A percentile compares a stretch with the other conserved stretches of the same genome.
phyloP scores from a whole-genome alignment of 1,140 invertebrate species.

The Atopsyche davidsoni region DNA sequence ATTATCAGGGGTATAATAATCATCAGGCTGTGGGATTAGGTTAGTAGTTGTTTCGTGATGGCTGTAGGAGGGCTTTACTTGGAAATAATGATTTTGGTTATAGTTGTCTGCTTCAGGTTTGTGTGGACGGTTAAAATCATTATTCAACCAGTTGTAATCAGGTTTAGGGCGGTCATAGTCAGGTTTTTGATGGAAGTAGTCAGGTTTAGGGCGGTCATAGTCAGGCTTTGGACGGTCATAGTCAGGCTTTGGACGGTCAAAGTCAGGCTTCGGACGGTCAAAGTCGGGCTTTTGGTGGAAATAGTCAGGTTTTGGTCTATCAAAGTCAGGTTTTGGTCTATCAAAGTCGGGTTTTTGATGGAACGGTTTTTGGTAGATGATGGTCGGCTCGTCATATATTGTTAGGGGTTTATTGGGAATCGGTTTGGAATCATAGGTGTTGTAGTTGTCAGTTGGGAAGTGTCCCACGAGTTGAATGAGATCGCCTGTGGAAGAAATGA shows the following conservation, averaged over 20 bases:
- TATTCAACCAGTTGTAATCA: conserved; percentile 35
- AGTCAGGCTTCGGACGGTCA: conserved; percentile 35
- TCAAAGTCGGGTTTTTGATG: conserved; percentile 27
- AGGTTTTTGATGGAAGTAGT: conserved; percentile 35
- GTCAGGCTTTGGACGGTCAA: conserved; percentile 31
- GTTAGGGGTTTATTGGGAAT: conserved; percentile 43
- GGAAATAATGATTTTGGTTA: conserved; percentile 39
- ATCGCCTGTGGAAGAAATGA: conserved; percentile 42
- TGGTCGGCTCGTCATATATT: conserved; percentile 48
- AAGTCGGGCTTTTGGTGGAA: conserved; percentile 29
- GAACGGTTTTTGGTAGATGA: conserved; percentile 41
- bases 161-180: conserved; percentile 35
- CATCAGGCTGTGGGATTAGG: conserved; percentile 34
- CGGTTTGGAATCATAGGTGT: conserved; percentile 41
- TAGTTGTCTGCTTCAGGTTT: conserved; percentile 30
- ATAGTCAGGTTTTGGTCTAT: conserved; percentile 32
- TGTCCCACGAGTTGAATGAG: conserved; percentile 53
- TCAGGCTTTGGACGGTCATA: conserved; percentile 37
- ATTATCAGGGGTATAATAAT: conserved; percentile 34
- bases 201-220: conserved; percentile 27
- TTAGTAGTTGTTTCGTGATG: conserved; percentile 43
- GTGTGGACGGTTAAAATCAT: conserved; percentile 32
- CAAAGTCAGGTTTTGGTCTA: conserved; percentile 36
- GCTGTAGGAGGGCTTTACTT: conserved; percentile 47
- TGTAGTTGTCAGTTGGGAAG: conserved; percentile 43